Percentiles rank a stretch among this genome's conserved stretches.
These are phyloP conservation scores for Apamea crenata DNA, from an alignment of 2,888 invertebrate genomes.

Conservation along the genomic window DNA sequence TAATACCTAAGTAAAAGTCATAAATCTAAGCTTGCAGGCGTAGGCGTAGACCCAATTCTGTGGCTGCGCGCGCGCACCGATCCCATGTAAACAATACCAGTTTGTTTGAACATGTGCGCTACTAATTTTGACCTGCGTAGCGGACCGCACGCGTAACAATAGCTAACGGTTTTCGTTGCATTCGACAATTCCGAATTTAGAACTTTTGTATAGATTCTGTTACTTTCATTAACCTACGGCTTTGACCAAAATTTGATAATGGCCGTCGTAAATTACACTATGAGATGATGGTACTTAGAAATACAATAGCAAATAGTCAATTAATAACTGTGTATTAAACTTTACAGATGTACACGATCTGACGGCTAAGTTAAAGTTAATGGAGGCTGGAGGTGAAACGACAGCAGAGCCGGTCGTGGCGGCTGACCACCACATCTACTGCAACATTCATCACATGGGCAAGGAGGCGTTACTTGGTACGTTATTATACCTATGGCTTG, in stretches of 20 bases:
- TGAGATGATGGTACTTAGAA: slow-evolving; percentile 12
- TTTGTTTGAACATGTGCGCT: slow-evolving; percentile 89
- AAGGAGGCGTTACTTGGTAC: slow-evolving; percentile 85
- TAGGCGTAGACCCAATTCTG: slow-evolving; percentile 70
- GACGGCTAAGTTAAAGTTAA: slow-evolving; percentile 92
- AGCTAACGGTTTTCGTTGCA: slow-evolving; percentile 87
- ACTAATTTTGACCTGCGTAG: slow-evolving; percentile 88
- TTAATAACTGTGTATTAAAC: slow-evolving; percentile 47
- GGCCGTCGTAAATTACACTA: slow-evolving; percentile 19
- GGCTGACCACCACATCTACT: slow-evolving; percentile 87
- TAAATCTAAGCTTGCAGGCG: slow-evolving; percentile 54
- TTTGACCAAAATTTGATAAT: slow-evolving; percentile 38
- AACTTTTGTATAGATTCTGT: slow-evolving; percentile 64
- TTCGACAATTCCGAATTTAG: slow-evolving; percentile 82
- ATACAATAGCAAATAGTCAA: background rate
- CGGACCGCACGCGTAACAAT: slow-evolving; percentile 86
- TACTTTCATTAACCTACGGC: slow-evolving; percentile 53
- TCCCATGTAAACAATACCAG: slow-evolving; percentile 85
- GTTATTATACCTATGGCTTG: slow-evolving; percentile 45
- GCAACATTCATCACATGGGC: slow-evolving; percentile 84
- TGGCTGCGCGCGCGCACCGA: slow-evolving; percentile 70
- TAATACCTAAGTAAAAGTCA: slow-evolving; percentile 48
- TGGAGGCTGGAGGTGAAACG: slow-evolving; percentile 88
- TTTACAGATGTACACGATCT: slow-evolving; percentile 93
- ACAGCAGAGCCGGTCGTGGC: slow-evolving; percentile 81